Base-by-base conservation (phyloP, 2,113 vertebrate species). In the Calonectris borealis region DNA sequence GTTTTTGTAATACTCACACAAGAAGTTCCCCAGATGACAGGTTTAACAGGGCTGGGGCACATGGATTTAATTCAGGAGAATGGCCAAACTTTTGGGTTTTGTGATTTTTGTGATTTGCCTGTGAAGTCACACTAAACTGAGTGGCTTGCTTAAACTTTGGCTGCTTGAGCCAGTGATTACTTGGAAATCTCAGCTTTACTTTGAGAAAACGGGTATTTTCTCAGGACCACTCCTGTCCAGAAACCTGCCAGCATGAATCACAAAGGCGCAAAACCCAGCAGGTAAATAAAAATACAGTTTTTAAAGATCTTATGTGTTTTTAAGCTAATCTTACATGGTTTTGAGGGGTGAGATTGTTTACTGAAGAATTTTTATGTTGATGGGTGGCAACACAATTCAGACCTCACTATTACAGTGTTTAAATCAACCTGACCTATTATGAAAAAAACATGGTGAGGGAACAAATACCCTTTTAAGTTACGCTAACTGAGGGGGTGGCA, bases 401-500 rank as follows among this genome's bases (percentile, higher is more conserved):
- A 81, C 14, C 20, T 86, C n/a, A 27, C 44, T 79, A 71, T 73
- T 68, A 54, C 0, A 64, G 22, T 31, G 55, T 89, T 84, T 81
- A 75, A 96, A 83, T 66, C 65, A 73, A 89, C 60, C 64, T 64
- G 54, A 79, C 24, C 66, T 78, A 26, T 62, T 42, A 78, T 21
- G 60, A 82, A 71, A 92, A 76, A 93, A 48, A 5, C 32, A 22
- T 3, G 15, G 42, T 1, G 2, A 64, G 60, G 80, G 80, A 91
- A 95, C 61, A 95, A 92, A 88, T 40, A 42, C 8, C 27, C 38
- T 89, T 94, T 68, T 21, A 94, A 95, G 65, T 89, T 68, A 55
- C 29, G 42, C 64, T 92, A 54, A 86, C 57, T 40, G 49, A 83
- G 72, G 64, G n/a, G 65, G 84, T 84, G 66, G 42, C 72, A 94